phyloP scores from a whole-genome alignment of 2,888 invertebrate species.

The Mesodorylaimus sp. region DNA sequence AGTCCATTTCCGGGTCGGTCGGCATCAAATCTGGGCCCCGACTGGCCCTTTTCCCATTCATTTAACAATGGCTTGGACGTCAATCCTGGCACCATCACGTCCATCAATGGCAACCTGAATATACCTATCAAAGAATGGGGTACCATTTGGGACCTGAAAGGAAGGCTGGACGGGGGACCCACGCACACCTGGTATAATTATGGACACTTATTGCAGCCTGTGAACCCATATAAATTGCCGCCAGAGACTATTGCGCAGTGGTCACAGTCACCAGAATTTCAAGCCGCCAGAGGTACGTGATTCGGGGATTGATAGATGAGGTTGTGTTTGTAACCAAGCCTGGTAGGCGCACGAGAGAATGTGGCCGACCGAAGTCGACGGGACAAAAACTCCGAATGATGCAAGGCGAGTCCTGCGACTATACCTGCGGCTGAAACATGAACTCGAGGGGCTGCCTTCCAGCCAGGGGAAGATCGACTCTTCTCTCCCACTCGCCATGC shows the following conservation, averaged over 20 bases:
- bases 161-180: constrained; percentile 18
- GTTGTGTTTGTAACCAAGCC: not conserved
- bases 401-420: too few relatives aligned
- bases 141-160: constrained; percentile 21
- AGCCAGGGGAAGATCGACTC: too few relatives aligned
- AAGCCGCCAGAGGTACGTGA: constrained; percentile 17
- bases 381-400: too few relatives aligned
- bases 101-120: constrained; percentile 21
- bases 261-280: constrained; percentile 19
- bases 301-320: not conserved
- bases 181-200: constrained; percentile 20
- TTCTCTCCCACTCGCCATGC: too few relatives aligned
- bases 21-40: constrained; percentile 19
- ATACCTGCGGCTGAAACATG: too few relatives aligned
- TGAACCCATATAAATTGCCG: constrained; percentile 19
- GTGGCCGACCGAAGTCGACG: too few relatives aligned
- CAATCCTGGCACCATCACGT: constrained; percentile 20
- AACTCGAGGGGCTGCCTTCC: too few relatives aligned
- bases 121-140: constrained; percentile 25
- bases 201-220: constrained; percentile 18
- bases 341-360: too few relatives aligned
- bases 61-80: constrained; percentile 22
- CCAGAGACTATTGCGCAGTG: constrained; percentile 19
- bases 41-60: constrained; percentile 21
- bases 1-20: constrained; percentile 17